Base-by-base conservation (phyloP, 2,888 invertebrate genomes). In the Epirrita christyi region DNA sequence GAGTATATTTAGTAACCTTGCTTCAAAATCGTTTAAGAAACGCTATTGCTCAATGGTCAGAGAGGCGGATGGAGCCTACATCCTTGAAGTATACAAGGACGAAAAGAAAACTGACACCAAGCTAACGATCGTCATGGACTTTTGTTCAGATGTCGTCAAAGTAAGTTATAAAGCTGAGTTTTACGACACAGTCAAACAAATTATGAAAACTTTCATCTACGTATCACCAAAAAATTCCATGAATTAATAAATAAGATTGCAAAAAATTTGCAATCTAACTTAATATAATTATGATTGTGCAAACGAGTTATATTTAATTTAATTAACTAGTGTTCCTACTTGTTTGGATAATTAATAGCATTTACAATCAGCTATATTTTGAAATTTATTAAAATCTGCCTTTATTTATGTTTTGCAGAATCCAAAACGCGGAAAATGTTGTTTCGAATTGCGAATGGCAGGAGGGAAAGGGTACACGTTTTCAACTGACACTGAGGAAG, bases 71-170 rank as follows among this genome's bases (percentile, higher is more conserved):
- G 97, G 97, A 43, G 97, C 97, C 0, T 98, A 97, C 75, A 96
- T 97, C 75, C 93, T 98, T 50, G 98, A 98, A 87, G 94, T 98
- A 70, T 97, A 97, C 83, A 98, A 98, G 89, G 98, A 98, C 86
- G 98, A 98, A 62, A 96, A 96, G 80, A 97, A 97, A 86, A 95
- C 95, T 27, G 98, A 98, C 74, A 96, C 97, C 0, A 98, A 98
- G 89, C 95, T 97, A 67, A 96, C 97, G 34, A 96, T 98, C 80
- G 97, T 97, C 66, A 96, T 98, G 95, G 98, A 98, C 83, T 97
- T 97, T 88, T 98, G 98, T 79, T 96, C 96, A 1, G 97, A 97
- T 82, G 97, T 98, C 72, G 94, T 96, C 56, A 95, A 95, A 93
- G 96, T 96, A 86, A 82, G 86, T 54, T 44, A 55, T 36, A 37